Percentiles rank a stretch among this genome's conserved stretches.
These are phyloP conservation scores for Scaptodrosophila lebanonensis DNA, from an alignment of 1,140 invertebrate genomes.

Conservation along the genomic window DNA sequence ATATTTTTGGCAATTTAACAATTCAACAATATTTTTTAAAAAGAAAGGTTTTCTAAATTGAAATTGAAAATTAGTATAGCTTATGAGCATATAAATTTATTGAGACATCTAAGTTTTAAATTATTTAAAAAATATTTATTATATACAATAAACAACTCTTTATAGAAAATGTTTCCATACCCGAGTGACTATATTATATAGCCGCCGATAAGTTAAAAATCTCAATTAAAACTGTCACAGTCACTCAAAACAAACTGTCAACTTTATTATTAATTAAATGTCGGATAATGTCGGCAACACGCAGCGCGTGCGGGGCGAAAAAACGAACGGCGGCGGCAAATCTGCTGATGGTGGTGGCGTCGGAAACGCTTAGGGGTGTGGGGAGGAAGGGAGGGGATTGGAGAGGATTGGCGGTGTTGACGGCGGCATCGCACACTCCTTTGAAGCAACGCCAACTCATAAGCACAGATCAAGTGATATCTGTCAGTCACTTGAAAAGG, in stretches of 20 bases:
- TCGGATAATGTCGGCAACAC: conserved; percentile 64
- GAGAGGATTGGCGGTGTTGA: conserved; percentile 42
- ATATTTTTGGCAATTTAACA: no score
- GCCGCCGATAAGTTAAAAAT: no score
- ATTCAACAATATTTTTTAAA: no score
- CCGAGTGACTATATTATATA: no score
- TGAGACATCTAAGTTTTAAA: no score
- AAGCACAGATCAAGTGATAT: conserved; percentile 1
- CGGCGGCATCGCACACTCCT: conserved; percentile 60
- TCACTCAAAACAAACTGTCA: conserved; percentile 74
- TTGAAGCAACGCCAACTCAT: conserved; percentile 44
- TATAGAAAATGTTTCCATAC: no score
- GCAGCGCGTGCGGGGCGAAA: conserved; percentile 2
- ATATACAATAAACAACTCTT: no score
- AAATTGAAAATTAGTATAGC: no score
- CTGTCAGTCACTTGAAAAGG: conserved; percentile 51
- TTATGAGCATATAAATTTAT: no score
- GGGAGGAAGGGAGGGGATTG: conserved; percentile 19
- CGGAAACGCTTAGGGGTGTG: neutral
- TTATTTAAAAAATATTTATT: no score
- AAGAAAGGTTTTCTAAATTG: no score
- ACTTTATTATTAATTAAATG: conserved; percentile 77
- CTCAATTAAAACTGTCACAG: conserved; percentile 76
- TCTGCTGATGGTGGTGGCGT: neutral
- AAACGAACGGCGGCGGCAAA: no score